Conservation (phyloP, 2,797 vertebrate species). For the Hydrocynus forskahlii region DNA sequence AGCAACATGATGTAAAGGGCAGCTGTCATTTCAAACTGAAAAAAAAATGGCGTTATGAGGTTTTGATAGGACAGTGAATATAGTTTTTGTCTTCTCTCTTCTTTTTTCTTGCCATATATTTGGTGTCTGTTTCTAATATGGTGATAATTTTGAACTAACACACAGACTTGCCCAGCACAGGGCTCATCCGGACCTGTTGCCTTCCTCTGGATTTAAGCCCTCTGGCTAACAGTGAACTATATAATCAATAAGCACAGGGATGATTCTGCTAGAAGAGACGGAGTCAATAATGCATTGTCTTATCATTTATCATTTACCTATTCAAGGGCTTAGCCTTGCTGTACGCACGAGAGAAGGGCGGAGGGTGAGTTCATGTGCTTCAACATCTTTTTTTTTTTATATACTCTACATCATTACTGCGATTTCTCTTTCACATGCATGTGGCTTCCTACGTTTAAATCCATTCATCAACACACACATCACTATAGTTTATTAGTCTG, state of each 20-base stretch:
- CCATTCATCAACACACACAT: constrained; percentile 8
- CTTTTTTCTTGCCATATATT: constrained; percentile 5
- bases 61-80: not conserved
- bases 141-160: constrained; percentile 41
- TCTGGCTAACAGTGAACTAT: not conserved
- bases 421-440: constrained; percentile 4
- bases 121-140: constrained; percentile 12
- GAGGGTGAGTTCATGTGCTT: not conserved
- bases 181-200: constrained; percentile 25
- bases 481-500: not conserved
- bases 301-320: constrained; percentile 43
- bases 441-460: constrained; percentile 30
- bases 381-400: constrained; percentile 29
- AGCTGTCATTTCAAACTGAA: not conserved
- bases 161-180: constrained; percentile 16
- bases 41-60: not conserved
- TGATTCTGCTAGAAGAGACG: constrained; percentile 17
- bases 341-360: constrained; percentile 12
- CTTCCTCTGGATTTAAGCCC: constrained; percentile 43
- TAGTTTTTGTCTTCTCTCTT: constrained; percentile 23
- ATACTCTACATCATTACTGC: constrained; percentile 28
- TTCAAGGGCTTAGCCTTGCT: constrained; percentile 51
- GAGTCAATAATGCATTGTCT: constrained; percentile 16
- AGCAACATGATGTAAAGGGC: no score
- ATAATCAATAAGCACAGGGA: constrained; percentile 4